Evolutionary conservation across 2,888 invertebrate genomes (phyloP).

Genomic region (Lysandra bellargus): DNA sequence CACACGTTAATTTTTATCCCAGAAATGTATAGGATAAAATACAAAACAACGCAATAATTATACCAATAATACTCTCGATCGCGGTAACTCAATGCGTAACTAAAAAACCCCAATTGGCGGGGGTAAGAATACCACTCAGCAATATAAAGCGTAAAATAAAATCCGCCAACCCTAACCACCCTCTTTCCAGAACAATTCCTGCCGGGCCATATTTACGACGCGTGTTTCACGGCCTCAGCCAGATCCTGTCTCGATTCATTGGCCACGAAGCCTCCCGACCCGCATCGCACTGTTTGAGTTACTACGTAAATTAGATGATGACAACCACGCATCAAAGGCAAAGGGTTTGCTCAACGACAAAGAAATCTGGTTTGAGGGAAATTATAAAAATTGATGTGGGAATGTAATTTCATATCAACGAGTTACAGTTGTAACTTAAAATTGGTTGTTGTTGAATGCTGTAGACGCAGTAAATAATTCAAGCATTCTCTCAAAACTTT

Average conservation of each 20-base stretch:
- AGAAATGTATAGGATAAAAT: no score
- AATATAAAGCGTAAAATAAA: slow-evolving; percentile 9
- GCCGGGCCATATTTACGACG: slow-evolving; percentile 19
- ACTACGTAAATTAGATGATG: background rate
- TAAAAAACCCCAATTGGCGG: background rate
- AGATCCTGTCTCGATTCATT: slow-evolving; percentile 32
- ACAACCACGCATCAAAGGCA: background rate
- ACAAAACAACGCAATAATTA: background rate
- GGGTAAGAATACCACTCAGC: background rate
- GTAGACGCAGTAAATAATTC: no score
- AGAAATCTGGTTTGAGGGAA: no score
- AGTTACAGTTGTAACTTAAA: no score
- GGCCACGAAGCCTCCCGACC: slow-evolving; percentile 1
- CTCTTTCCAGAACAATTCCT: slow-evolving; percentile 25
- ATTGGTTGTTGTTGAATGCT: no score
- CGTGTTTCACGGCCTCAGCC: slow-evolving; percentile 23
- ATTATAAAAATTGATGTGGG: no score
- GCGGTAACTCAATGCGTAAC: background rate
- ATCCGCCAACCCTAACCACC: slow-evolving; percentile 14
- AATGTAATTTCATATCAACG: no score
- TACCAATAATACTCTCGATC: background rate
- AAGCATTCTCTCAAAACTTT: no score
- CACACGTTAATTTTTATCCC: no score
- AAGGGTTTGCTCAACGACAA: no score
- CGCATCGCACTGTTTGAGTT: background rate